Evolutionary conservation across 2,113 vertebrate genomes (phyloP), one percentile per base, ranked within the genome.

Genomic region (Ceuthmochares aereus): DNA sequence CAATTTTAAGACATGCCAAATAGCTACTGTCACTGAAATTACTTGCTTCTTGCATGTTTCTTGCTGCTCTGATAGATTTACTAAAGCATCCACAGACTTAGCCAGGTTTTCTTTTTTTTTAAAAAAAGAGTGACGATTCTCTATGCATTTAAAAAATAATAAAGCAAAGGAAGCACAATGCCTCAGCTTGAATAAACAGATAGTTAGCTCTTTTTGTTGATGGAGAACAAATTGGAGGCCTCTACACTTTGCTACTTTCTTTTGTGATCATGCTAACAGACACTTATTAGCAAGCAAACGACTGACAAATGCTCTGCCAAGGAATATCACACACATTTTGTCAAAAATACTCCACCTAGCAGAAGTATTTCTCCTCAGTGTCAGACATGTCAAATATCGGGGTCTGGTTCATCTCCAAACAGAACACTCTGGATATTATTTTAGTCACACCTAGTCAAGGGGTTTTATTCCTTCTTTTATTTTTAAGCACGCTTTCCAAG

Each of bases 321-420:
- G 68, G 67, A 84, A 7, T 47, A 66, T 52, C 64, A 55, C 36
- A 84, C 14, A 84, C 5, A 45, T 0, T 14, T 62, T 64, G 69
- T 94, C 66, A 95, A 89, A 82, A 96, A 87, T 40, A 70, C 54
- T 68, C 83, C 93, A 79, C 76, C 86, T 54, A 27, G 21, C 60
- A 84, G 7, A 96, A 88, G 13, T n/a, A 94, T 80, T 87, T 96
- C 78, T 66, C 40, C 56, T 79, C 37, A 14, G 5, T 30, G 30
- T 89, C 79, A 88, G 63, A 91, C 7, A 32, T 10, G 3, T 56
- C 59, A 79, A 62, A 78, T 76, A 77, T 0, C 22, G 16, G 64
- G 59, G 32, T 52, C 91, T 94, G 75, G 81, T 77, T 86, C 90
- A 85, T 74, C 86, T 93, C 95, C 88, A 88, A 88, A 66, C n/a